phyloP scores from a whole-genome alignment of 2,888 invertebrate species.

The Dryobotodes eremita region DNA sequence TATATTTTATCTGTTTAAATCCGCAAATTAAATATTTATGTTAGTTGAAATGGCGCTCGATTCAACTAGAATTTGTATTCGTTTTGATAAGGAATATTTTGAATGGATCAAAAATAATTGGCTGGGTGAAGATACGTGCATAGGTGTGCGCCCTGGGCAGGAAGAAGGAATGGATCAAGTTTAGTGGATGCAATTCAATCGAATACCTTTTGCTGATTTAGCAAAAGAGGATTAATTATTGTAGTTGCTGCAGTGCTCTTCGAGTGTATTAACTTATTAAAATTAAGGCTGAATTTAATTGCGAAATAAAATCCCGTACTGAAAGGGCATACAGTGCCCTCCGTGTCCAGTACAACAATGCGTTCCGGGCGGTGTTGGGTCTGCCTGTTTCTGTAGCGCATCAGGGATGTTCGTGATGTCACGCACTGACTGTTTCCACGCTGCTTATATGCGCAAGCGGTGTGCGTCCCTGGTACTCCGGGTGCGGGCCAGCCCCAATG shows the following conservation, averaged over 20 bases:
- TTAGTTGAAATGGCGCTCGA: background rate
- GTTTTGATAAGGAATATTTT: slow-evolving; percentile 5
- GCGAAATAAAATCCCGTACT: background rate
- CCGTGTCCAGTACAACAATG: no score
- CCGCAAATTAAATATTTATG: slow-evolving; percentile 2
- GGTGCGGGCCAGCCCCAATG: no score
- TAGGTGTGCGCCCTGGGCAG: background rate
- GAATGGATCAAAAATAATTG: background rate
- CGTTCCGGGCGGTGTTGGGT: no score
- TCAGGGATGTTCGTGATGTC: no score
- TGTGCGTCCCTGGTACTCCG: no score
- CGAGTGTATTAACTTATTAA: no score
- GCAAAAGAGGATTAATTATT: background rate
- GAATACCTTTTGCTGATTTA: background rate
- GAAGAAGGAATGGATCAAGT: background rate
- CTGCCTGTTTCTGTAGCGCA: no score
- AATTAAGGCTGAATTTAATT: background rate
- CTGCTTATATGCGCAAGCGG: no score
- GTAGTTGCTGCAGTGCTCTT: background rate
- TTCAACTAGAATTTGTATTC: background rate
- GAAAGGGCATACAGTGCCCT: no score
- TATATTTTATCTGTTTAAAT: slow-evolving; percentile 12
- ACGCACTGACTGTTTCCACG: no score
- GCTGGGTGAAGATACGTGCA: background rate
- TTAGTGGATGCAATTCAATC: background rate